These are phyloP conservation scores for Lordiphosa clarofinis DNA, from an alignment of 1,140 invertebrate species.

Conservation along the genomic window DNA sequence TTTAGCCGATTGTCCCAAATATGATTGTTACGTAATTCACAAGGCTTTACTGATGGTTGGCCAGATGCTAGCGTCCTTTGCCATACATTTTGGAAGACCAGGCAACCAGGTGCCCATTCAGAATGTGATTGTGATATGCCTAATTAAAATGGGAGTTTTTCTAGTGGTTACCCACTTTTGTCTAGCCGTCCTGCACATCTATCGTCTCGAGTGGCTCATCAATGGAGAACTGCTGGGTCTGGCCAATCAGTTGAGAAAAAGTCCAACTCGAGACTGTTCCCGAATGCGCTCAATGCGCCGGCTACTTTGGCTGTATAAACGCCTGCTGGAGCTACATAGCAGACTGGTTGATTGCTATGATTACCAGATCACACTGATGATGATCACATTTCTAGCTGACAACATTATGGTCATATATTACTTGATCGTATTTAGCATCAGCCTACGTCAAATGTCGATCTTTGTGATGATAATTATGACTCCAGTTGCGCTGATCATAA, in stretches of 20 bases:
- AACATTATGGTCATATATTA: constrained; percentile 29
- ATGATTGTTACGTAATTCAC: constrained; percentile 12
- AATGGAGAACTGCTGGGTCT: constrained; percentile 36
- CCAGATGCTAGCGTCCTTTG: not conserved
- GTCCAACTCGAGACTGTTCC: not conserved
- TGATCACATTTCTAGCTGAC: constrained; percentile 16
- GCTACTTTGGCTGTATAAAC: not conserved
- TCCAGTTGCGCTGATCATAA: constrained; percentile 28
- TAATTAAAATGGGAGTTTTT: constrained; percentile 11
- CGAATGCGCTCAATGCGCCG: not conserved
- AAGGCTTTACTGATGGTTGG: constrained; percentile 1
- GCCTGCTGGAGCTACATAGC: constrained; percentile 9
- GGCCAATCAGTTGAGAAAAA: constrained; percentile 10
- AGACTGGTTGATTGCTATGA: constrained; percentile 27
- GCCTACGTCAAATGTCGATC: not conserved
- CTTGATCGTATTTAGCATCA: constrained; percentile 25
- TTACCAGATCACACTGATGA: constrained; percentile 24
- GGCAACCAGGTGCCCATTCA: not conserved
- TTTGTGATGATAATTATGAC: not conserved
- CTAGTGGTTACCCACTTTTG: constrained; percentile 46
- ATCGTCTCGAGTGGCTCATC: constrained; percentile 43
- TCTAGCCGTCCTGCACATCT: constrained; percentile 31
- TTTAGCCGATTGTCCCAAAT: not conserved
- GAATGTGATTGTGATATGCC: not conserved
- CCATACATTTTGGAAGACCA: not conserved